phyloP scores from a whole-genome alignment of 2,797 vertebrate genomes.

The Clamator glandarius region DNA sequence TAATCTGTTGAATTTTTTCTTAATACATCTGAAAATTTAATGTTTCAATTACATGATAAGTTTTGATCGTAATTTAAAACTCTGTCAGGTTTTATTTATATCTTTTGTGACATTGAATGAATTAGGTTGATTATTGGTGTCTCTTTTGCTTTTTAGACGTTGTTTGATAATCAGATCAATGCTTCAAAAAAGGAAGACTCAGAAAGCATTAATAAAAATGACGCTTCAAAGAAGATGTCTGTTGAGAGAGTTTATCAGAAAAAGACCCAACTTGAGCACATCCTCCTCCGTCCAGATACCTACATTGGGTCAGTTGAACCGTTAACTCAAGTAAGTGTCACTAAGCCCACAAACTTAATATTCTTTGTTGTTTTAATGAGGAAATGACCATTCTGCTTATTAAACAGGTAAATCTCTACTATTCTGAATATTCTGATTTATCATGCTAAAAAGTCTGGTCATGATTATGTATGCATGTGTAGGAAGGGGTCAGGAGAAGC shows the following conservation, averaged over 20 bases:
- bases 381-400: not conserved
- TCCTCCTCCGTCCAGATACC: constrained; percentile 96
- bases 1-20: not conserved
- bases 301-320: constrained; percentile 97
- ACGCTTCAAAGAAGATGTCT: constrained; percentile 92
- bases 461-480: not conserved
- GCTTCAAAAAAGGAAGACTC: constrained; percentile 88
- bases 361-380: not conserved
- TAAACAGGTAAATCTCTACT: not conserved
- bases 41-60: not conserved
- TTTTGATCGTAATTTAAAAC: not conserved
- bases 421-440: not conserved
- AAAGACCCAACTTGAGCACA: constrained; percentile 98
- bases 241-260: constrained; percentile 99
- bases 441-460: not conserved
- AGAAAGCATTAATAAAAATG: constrained; percentile 87
- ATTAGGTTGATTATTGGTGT: not conserved
- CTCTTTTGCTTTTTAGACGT: constrained; percentile 77
- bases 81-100: not conserved
- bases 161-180: constrained; percentile 88
- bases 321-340: constrained; percentile 87
- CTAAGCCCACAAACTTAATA: not conserved
- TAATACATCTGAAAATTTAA: not conserved
- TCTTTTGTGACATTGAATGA: not conserved
- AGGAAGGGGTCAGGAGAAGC: not conserved